Evolutionary conservation across 1,140 invertebrate species (phyloP).

Genomic region (Proales similis): DNA sequence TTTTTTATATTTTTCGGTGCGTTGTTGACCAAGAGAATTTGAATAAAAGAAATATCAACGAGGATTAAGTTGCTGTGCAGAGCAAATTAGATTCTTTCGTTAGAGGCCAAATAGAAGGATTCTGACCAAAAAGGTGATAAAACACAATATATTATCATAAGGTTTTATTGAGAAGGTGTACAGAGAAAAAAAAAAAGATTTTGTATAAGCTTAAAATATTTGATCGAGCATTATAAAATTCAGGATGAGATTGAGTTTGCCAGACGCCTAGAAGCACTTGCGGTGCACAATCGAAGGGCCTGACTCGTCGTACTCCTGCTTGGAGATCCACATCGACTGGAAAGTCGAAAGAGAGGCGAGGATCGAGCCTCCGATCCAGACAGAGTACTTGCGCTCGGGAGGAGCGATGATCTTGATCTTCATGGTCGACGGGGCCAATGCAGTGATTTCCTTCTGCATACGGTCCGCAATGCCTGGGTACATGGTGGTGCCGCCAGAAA

Average conservation of each 20-base stretch:
- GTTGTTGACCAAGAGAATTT: too few species aligned
- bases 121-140: too few species aligned
- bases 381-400: slow-evolving; percentile 54
- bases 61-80: too few species aligned
- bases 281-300: slow-evolving; percentile 85
- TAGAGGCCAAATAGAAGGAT: too few species aligned
- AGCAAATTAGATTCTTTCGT: too few species aligned
- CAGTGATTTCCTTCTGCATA: slow-evolving; percentile 57
- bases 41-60: too few species aligned
- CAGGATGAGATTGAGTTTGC: too few species aligned
- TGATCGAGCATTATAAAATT: too few species aligned
- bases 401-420: slow-evolving; percentile 56
- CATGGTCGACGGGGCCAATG: slow-evolving; percentile 54
- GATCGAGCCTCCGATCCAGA: slow-evolving; percentile 53
- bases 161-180: too few species aligned
- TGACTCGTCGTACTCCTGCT: slow-evolving; percentile 88
- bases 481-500: slow-evolving; percentile 58
- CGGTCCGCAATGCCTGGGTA: slow-evolving; percentile 56
- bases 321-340: slow-evolving; percentile 72
- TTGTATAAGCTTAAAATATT: too few species aligned
- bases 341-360: slow-evolving; percentile 58
- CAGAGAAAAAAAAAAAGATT: too few species aligned
- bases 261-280: slow-evolving; percentile 92
- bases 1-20: background rate
- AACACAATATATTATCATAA: too few species aligned